phyloP scores from a whole-genome alignment of 2,888 invertebrate genomes.

The Petrophora chlorosata region DNA sequence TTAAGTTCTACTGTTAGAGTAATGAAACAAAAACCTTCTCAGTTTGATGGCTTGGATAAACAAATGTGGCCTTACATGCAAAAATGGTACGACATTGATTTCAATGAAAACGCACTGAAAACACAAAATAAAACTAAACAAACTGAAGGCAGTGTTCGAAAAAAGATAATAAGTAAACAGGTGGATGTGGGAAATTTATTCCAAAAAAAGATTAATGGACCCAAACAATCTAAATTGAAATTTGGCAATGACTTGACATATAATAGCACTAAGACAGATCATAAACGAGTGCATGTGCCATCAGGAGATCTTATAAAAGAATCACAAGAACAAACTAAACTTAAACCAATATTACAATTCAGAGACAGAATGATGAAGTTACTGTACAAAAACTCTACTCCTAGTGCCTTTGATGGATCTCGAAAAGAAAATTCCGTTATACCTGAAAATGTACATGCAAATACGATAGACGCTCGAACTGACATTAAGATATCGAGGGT shows the following conservation, averaged over 20 bases:
- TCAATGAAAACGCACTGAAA: neutral
- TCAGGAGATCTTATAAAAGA: constrained; percentile 30
- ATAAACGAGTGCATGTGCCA: constrained; percentile 16
- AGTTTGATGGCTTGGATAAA: constrained; percentile 61
- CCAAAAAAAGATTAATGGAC: constrained; percentile 6
- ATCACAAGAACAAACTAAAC: constrained; percentile 30
- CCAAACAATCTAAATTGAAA: constrained; percentile 4
- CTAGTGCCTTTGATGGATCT: constrained; percentile 24
- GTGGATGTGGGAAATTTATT: constrained; percentile 12
- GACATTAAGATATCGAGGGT: too few species aligned
- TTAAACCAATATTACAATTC: constrained; percentile 50
- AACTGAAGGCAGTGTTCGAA: neutral
- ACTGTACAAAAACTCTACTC: constrained; percentile 54
- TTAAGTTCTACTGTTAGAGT: constrained; percentile 50
- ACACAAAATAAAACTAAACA: neutral
- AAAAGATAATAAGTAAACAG: constrained; percentile 11
- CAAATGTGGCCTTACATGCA: constrained; percentile 73
- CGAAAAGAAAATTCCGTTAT: too few species aligned
- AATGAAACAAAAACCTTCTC: constrained; percentile 48
- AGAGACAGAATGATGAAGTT: constrained; percentile 64
- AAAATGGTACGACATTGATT: constrained; percentile 47
- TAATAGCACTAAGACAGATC: constrained; percentile 24
- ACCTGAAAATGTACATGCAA: too few species aligned
- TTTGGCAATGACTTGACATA: constrained; percentile 2
- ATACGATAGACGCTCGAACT: too few species aligned